These are phyloP conservation scores for Eupristina koningsbergeri DNA, from an alignment of 1,140 invertebrate species.

Conservation along the genomic window DNA sequence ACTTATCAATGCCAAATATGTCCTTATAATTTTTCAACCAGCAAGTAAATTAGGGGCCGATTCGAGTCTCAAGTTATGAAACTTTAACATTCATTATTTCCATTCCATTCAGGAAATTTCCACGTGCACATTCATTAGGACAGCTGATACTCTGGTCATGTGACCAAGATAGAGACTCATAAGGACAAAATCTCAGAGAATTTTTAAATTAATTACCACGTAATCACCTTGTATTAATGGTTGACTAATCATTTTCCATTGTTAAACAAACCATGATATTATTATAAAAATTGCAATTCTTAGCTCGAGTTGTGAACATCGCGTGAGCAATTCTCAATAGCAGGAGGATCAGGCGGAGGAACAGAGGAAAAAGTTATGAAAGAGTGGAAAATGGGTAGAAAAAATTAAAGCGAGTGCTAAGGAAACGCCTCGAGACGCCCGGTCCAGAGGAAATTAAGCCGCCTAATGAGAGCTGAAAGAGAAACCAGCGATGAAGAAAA, in stretches of 20 bases:
- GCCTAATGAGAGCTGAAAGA: constrained; percentile 21
- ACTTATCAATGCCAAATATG: constrained; percentile 15
- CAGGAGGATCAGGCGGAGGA: not conserved
- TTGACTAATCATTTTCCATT: not conserved
- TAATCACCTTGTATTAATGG: not conserved
- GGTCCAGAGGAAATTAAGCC: constrained; percentile 34
- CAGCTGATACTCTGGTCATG: not conserved
- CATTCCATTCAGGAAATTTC: constrained; percentile 23
- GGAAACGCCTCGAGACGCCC: not conserved
- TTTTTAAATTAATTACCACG: not conserved
- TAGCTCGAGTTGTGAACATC: not conserved
- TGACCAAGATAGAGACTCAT: not conserved
- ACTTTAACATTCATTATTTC: constrained; percentile 30
- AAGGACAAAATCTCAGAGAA: not conserved
- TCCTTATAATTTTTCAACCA: constrained; percentile 26
- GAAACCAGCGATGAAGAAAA: not conserved
- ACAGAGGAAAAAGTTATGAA: not conserved
- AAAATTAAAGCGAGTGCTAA: not conserved
- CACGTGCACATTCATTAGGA: not conserved
- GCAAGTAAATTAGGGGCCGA: not conserved
- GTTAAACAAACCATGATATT: not conserved
- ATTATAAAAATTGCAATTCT: not conserved
- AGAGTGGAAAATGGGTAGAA: not conserved
- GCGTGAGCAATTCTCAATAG: not conserved
- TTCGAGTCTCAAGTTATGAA: not conserved